Base-by-base conservation (phyloP, 2,888 invertebrate genomes). In the Empis livida region DNA sequence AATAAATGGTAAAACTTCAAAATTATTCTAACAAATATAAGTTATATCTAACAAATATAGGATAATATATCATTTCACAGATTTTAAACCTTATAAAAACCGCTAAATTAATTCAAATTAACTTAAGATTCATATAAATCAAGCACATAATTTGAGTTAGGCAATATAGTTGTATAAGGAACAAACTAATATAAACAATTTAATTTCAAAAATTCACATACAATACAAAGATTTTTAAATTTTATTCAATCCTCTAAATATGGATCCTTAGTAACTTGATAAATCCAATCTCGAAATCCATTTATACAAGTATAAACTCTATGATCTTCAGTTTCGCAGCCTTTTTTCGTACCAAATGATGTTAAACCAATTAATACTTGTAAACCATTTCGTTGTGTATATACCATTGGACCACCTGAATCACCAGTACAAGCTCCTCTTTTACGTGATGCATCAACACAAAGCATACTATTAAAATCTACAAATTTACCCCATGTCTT, bases 251-350 rank as follows among this genome's bases (percentile, higher is more conserved):
- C 23, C 23, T 27, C 23, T 27, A 27, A 27, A 2, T 32, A 13
- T 32, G 32, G 13, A 8, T n/a, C n/a, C 2, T 11, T 11, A 13
- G n/a, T 32, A 13, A 32, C 13, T 32, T 11, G 2, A 13, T 5
- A 55, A 41, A 67, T 67, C 68, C 68, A 67, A 49, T 63, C 61
- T 51, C 65, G 45, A 49, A 56, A 65, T 5, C 56, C 50, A 14
- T 63, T 61, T 20, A 64, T 50, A 20, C 67, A 59, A 8, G 66
- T 67, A 39, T 66, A 65, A 30, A 67, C 66, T 8, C 67, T 63
- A 30, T 64, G 66, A 51, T 61, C 65, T 45, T 63, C 63, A 4
- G 60, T 60, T 55, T 65, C 61, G 45, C 65, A 65, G 27, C 65
- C 65, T 42, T 60, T 61, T 8, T 5, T 38, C 46, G 63, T 63